phyloP scores from a whole-genome alignment of 2,113 vertebrate species.

The Hystrix brachyura region DNA sequence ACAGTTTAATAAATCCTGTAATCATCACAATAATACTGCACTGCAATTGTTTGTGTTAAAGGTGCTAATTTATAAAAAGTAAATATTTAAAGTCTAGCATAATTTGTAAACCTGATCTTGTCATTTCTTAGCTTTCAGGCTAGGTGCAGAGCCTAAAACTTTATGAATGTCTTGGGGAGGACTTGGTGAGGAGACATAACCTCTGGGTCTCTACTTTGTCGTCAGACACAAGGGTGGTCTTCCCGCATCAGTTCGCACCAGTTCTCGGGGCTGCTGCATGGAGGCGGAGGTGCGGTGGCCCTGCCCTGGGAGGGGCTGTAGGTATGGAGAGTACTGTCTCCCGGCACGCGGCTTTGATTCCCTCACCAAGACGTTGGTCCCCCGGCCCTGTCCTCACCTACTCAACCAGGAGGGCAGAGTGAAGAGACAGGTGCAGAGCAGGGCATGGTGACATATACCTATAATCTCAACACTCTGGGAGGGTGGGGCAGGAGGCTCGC shows the following conservation, averaged over 20 bases:
- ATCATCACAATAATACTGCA: not conserved
- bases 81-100: not conserved
- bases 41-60: not conserved
- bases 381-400: not conserved
- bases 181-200: not conserved
- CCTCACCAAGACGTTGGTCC: not conserved
- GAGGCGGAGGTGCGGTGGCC: not conserved
- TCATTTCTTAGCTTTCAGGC: not conserved
- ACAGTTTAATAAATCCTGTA: not conserved
- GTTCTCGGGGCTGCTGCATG: rapidly evolving
- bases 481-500: not conserved
- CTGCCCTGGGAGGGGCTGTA: rapidly evolving
- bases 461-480: not conserved
- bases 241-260: not conserved
- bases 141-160: not conserved
- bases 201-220: not conserved
- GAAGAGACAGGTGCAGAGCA: not conserved
- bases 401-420: not conserved
- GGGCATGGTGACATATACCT: not conserved
- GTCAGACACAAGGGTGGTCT: not conserved
- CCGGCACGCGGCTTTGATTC: rapidly evolving
- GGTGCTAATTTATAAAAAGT: not conserved
- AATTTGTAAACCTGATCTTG: not conserved
- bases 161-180: not conserved
- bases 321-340: not conserved